Conservation (phyloP, 1,140 invertebrate species). For the Radopholus similis region DNA sequence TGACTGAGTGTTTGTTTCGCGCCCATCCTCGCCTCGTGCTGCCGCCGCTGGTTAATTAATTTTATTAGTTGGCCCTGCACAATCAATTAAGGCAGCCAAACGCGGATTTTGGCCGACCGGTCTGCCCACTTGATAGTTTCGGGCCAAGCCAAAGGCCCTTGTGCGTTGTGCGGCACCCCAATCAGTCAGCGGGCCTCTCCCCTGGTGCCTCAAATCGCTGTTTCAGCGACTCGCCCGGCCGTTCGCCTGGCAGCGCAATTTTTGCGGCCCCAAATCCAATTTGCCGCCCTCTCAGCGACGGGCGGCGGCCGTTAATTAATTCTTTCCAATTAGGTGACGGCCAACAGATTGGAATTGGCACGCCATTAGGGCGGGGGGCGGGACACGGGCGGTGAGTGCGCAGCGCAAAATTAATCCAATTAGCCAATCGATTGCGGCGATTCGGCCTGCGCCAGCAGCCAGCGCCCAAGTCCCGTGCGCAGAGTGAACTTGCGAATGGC, state of each 20-base stretch:
- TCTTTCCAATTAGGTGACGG: not conserved
- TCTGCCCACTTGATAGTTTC: too few relatives aligned
- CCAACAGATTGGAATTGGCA: conserved; percentile 26
- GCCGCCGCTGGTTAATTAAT: conserved; percentile 18
- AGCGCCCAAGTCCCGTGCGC: too few relatives aligned
- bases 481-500: too few relatives aligned
- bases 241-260: not conserved
- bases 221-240: not conserved
- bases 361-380: not conserved
- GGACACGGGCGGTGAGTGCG: not conserved
- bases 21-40: not conserved
- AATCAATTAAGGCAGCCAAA: conserved; percentile 10
- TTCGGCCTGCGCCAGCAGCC: too few relatives aligned
- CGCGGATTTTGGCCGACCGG: too few relatives aligned
- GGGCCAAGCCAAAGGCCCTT: too few relatives aligned
- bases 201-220: too few relatives aligned
- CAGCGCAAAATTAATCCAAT: conserved; percentile 22
- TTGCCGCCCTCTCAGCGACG: not conserved
- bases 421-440: conserved; percentile 25
- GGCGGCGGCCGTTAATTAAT: not conserved
- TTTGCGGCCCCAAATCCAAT: not conserved
- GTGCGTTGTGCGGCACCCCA: too few relatives aligned
- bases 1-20: conserved; percentile 14
- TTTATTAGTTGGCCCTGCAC: conserved; percentile 18
- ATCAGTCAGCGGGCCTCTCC: too few relatives aligned